Evolutionary conservation across 2,113 vertebrate genomes (phyloP), one percentile per base, ranked within the genome.

Genomic region (Corvus hawaiiensis): DNA sequence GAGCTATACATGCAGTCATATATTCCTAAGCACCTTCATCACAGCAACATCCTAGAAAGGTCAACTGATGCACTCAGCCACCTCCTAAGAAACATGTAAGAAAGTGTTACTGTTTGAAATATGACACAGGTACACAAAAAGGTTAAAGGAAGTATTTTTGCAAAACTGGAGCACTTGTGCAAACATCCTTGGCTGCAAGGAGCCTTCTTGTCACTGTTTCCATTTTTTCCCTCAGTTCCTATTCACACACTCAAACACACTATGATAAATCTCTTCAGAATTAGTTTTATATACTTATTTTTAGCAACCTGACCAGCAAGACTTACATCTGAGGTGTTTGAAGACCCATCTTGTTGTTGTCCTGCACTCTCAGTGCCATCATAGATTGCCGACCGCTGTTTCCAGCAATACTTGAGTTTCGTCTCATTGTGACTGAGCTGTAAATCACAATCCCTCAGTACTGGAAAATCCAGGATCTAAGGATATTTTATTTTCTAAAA

Each of bases 321-420:
- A 97, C 97, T 95, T 97, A 99, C 99, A 87, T 98, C 94, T 99
- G 98, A 35, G 99, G 99, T 3, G 99, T 99, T 12, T 98, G 97
- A 85, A 98, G 98, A 71, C 98, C 98, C 95, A 98, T 98, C 94
- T 98, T 99, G 97, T 98, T 98, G 84, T 10, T 96, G 92, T 99
- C 99, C 49, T 98, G 98, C n/a, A 99, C 98, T 72, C 99, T 97
- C 96, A 99, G 93, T 1, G 99, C 98, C 96, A 98, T 96, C 62
- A 99, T 97, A 3, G 99, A 98, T 5, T 96, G 98, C 77, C 98
- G 98, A 87, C 98, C 94, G 39, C 97, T 96, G 61, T 96, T 96
- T 28, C 97, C 98, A 11, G 94, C 81, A 9, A 85, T 97, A 72
- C 93, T 97, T 61, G 98, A 98, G 94, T 96, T 98, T 97, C 98